Base-by-base conservation (phyloP, 1,140 invertebrate species). In the Coelopa frigida region DNA sequence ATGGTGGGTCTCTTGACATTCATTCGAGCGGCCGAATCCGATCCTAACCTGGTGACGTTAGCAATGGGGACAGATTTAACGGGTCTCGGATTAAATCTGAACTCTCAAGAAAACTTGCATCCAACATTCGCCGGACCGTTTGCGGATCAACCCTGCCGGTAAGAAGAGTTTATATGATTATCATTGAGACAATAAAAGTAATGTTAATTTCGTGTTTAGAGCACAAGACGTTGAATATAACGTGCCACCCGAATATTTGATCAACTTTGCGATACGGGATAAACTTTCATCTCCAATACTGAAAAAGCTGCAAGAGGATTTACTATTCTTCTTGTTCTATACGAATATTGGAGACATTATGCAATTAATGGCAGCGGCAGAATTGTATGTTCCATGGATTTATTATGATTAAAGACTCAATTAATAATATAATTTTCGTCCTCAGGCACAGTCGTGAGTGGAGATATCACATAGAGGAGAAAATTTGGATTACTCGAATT, bases 281-380 rank as follows among this genome's bases (percentile, higher is more conserved):
- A 92, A 98, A 76, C 76, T 99, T 67, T 90, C 94, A 48, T 87
- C 89, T 57, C 80, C 98, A 62, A 92, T 95, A 77, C 76, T 98
- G 65, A 92, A 86, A 75, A 84, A 94, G 73, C 96, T 98, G 75
- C 94, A 95, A 71, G 96, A 99, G 74, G 96, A 99, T 77, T 79
- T 98, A 59, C 79, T 99, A 55, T 99, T 99, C 79, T 99, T 94
- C 76, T 82, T 99, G 72, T 99, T 98, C 78, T 99, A 99, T 73
- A 97, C 94, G 73, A 97, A 94, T 76, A 89, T 94, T 59, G 93
- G 94, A 58, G 96, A 99, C 79, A 83, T 94, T 52, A 80, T 99
- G 73, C 96, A 99, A 79, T 75, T 98, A 53, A 89, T 89, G 54
- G 94, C 94, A 44, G 94, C 94, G 55, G 82, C 84, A 54, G 95